These are phyloP conservation scores for Orientallactaga bullata DNA, from an alignment of 2,113 vertebrate species.

Conservation along the genomic window DNA sequence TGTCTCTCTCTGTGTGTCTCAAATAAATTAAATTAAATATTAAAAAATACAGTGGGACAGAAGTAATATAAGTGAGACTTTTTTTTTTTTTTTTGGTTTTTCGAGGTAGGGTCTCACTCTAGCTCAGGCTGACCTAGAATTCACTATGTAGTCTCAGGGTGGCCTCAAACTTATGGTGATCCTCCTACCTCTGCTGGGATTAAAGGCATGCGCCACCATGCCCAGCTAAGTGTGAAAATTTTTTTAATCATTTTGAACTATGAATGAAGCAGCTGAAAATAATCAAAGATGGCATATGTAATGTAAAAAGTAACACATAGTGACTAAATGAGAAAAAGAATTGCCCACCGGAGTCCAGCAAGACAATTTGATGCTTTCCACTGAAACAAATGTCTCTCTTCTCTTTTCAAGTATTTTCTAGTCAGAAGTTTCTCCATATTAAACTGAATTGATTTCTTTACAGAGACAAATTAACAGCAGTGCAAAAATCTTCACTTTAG, in stretches of 20 bases:
- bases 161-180: no score
- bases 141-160: no score
- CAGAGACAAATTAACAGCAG: background rate
- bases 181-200: no score
- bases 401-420: slow-evolving; percentile 40
- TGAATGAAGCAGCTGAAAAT: background rate
- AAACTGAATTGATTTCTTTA: slow-evolving; percentile 17
- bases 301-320: background rate
- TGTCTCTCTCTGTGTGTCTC: no score
- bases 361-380: background rate
- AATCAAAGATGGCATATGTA: background rate
- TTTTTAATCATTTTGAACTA: background rate
- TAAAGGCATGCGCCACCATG: no score
- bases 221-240: no score
- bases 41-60: background rate
- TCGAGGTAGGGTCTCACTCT: no score
- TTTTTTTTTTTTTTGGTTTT: no score
- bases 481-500: background rate
- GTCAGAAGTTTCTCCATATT: slow-evolving; percentile 19
- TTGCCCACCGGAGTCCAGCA: background rate
- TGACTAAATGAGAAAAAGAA: background rate
- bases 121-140: no score
- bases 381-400: background rate
- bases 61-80: background rate
- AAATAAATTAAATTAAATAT: no score